These are phyloP conservation scores for Azemiops feae DNA, from an alignment of 2,113 vertebrate genomes.

Conservation along the genomic window DNA sequence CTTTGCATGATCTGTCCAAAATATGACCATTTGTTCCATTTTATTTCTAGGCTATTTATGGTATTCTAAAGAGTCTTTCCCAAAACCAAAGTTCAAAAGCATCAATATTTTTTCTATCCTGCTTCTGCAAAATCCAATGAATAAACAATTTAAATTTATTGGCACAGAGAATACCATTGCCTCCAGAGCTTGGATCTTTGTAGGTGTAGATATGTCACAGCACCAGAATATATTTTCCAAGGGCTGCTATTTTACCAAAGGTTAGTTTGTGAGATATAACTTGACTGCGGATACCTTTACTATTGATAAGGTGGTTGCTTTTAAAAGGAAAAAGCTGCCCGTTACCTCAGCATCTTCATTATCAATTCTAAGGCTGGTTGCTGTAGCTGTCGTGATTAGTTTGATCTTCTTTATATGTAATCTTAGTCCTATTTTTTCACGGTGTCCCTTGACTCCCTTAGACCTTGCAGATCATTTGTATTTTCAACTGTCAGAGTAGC, in stretches of 20 bases:
- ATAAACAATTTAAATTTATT: neutral
- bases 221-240: neutral
- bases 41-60: neutral
- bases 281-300: neutral
- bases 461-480: neutral
- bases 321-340: neutral
- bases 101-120: neutral
- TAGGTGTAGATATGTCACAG: neutral
- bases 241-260: neutral
- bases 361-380: neutral
- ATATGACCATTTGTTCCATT: neutral
- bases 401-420: neutral
- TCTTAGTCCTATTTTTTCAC: neutral
- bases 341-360: neutral
- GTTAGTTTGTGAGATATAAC: neutral
- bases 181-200: neutral
- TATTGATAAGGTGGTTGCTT: neutral
- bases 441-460: neutral
- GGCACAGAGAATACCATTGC: neutral
- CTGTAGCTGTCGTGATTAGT: neutral
- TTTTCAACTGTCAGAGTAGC: neutral
- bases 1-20: neutral
- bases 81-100: neutral
- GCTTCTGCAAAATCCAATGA: neutral
- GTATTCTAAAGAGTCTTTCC: neutral